Percentiles rank a stretch among this genome's conserved stretches.
Evolutionary conservation across 2,113 vertebrate genomes (phyloP).

Genomic region (Xiphophorus hellerii): DNA sequence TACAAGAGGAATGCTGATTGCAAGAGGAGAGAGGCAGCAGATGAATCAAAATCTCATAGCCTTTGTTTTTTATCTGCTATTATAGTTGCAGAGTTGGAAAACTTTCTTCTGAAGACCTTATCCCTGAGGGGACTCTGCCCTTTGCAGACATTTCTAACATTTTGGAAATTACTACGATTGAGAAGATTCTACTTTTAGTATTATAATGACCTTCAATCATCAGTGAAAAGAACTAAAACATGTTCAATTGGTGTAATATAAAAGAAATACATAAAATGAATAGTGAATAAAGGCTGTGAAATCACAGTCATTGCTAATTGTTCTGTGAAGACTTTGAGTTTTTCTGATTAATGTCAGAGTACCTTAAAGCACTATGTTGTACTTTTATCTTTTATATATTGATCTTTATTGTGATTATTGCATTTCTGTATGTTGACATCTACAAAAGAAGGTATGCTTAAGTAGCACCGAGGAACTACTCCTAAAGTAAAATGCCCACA

Average conservation of each 20-base stretch:
- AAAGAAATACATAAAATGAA: neutral
- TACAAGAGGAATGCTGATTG: slow-evolving; percentile 33
- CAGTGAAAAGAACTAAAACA: neutral
- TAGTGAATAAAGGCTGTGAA: neutral
- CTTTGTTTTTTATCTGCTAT: slow-evolving; percentile 8
- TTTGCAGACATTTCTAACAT: neutral
- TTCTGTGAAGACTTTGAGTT: neutral
- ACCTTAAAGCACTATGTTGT: slow-evolving; percentile 7
- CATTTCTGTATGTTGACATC: slow-evolving; percentile 33
- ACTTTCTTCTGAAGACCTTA: slow-evolving; percentile 6
- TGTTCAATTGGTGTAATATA: neutral
- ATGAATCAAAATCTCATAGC: slow-evolving; percentile 32
- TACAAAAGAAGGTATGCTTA: slow-evolving; percentile 33
- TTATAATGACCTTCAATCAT: slow-evolving; percentile 2
- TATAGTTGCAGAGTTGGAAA: slow-evolving; percentile 11
- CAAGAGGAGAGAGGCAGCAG: slow-evolving; percentile 33
- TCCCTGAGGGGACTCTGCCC: neutral
- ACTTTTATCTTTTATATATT: neutral
- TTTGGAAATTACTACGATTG: slow-evolving; percentile 8
- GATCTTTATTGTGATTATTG: neutral
- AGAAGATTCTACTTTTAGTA: neutral
- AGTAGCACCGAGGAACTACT: slow-evolving; percentile 30
- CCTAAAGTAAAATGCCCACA: slow-evolving; percentile 32
- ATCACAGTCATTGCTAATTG: neutral
- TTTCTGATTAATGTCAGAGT: neutral